Base-by-base conservation (phyloP, 2,888 invertebrate species). In the Nomada fucata region DNA sequence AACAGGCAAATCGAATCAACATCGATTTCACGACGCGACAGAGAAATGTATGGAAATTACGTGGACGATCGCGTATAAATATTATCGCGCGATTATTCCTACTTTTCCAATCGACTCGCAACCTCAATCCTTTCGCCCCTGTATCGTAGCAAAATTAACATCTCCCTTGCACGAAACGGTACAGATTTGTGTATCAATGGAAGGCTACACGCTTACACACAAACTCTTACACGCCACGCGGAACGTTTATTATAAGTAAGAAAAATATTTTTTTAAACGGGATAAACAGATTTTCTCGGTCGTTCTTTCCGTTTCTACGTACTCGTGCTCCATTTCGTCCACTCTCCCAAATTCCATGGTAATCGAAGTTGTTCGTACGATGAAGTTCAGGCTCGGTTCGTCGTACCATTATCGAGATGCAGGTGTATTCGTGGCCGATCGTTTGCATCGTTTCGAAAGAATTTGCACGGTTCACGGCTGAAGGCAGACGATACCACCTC, bases 401-500 rank as follows among this genome's bases (percentile, higher is more conserved):
- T 26, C 55, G 72, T 23, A 7, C 65, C 47, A 47, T 73, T 72
- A 72, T 47, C 47, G 57, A 59, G 57, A 59, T 59, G 29, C 73
- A 60, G 74, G 67, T 61, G 68, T 68, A 75, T 67, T 67, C 60
- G 47, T 1, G 9, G 29, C 2, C 15, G 36, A 4, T 42, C 26
- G 36, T 23, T 23, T 42, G 23, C 42, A n/a, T 59, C 50, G 47
- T 59, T 72, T 67, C 26, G 52, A 44, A 61, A 78, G 52, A 55
- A 72, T 78, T 20, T 64, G 29, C 53, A 72, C 68, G 71, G 53
- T 68, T 20, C 61, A 50, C 50, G 29, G 50, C 47, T 18, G 13
- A 55, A 70, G 26, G 68, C 59, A 64, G 65, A 78, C 79, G 71
- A 57, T 50, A 20, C 20, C 47, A 29, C 57, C 29, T 50, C 74